Conservation (phyloP, 2,888 invertebrate genomes). For the Drosophila neoperkinsi region DNA sequence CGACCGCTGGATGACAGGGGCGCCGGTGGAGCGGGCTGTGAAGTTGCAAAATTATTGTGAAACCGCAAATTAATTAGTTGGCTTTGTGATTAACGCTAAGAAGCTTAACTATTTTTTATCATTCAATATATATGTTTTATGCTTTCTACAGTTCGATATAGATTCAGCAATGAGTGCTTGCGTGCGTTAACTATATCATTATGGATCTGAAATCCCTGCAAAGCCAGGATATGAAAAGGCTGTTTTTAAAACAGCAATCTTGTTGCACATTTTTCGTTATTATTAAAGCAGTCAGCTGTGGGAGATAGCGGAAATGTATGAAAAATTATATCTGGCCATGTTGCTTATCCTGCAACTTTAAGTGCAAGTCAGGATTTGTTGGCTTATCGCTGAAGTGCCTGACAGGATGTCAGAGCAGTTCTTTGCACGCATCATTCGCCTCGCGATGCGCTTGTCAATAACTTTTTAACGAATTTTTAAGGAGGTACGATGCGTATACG, state of each 20-base stretch:
- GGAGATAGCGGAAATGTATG: slow-evolving; percentile 21
- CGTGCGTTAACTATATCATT: too few species aligned
- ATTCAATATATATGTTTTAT: background rate
- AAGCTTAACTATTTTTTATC: slow-evolving; percentile 36
- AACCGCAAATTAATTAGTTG: slow-evolving; percentile 69
- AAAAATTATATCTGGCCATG: slow-evolving; percentile 13
- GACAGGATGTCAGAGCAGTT: slow-evolving; percentile 14
- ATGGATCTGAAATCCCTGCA: background rate
- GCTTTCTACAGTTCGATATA: too few species aligned
- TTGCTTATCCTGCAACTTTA: slow-evolving; percentile 32
- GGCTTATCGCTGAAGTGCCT: slow-evolving; percentile 36
- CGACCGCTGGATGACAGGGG: slow-evolving; percentile 1
- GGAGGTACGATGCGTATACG: slow-evolving; percentile 65
- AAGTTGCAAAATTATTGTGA: slow-evolving; percentile 39
- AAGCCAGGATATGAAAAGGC: background rate
- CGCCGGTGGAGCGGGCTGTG: background rate
- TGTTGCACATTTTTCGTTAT: background rate
- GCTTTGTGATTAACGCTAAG: slow-evolving; percentile 49
- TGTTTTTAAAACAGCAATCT: background rate
- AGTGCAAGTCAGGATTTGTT: slow-evolving; percentile 53
- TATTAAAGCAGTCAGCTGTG: slow-evolving; percentile 15
- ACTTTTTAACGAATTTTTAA: slow-evolving; percentile 68
- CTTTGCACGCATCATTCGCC: slow-evolving; percentile 38
- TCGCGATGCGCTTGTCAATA: slow-evolving; percentile 56
- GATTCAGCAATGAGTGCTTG: too few species aligned